Evolutionary conservation across 2,113 vertebrate genomes (phyloP).

Genomic region (Aythya baeri): DNA sequence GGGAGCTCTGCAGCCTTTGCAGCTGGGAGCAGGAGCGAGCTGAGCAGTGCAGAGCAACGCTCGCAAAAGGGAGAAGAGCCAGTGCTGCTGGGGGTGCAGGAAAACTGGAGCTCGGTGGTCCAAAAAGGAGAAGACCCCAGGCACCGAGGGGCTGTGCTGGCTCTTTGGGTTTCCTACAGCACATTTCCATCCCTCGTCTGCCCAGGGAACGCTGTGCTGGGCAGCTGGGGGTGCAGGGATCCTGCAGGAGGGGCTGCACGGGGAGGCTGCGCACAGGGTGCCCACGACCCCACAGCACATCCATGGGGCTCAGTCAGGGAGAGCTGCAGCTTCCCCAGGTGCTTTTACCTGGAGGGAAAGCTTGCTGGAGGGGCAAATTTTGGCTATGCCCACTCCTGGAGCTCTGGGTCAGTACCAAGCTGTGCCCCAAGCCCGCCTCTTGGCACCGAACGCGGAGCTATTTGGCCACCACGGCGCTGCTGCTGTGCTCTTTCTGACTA

Average conservation of each 20-base stretch:
- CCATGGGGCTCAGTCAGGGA: not conserved
- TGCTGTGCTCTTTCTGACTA: not conserved
- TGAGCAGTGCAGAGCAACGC: not conserved
- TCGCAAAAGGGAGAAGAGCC: not conserved
- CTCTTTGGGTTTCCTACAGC: fast-evolving
- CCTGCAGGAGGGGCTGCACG: fast-evolving
- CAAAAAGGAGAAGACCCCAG: too few species aligned
- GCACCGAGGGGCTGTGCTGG: not conserved
- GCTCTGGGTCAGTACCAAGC: not conserved
- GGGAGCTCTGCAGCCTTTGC: not conserved
- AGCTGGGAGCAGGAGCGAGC: not conserved
- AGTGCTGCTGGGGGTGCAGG: not conserved
- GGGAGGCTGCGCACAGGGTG: fast-evolving
- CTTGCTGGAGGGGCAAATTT: not conserved
- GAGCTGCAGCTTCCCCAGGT: not conserved
- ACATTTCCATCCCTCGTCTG: not conserved
- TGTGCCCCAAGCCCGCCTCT: not conserved
- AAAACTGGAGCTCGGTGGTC: not conserved
- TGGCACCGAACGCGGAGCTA: not conserved
- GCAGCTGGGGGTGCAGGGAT: not conserved
- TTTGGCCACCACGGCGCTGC: fast-evolving
- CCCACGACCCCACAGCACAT: not conserved
- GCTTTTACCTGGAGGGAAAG: not conserved
- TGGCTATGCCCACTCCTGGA: not conserved
- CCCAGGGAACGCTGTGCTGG: fast-evolving